Evolutionary conservation across 2,888 invertebrate genomes (phyloP).

Genomic region (Hyles lineata): DNA sequence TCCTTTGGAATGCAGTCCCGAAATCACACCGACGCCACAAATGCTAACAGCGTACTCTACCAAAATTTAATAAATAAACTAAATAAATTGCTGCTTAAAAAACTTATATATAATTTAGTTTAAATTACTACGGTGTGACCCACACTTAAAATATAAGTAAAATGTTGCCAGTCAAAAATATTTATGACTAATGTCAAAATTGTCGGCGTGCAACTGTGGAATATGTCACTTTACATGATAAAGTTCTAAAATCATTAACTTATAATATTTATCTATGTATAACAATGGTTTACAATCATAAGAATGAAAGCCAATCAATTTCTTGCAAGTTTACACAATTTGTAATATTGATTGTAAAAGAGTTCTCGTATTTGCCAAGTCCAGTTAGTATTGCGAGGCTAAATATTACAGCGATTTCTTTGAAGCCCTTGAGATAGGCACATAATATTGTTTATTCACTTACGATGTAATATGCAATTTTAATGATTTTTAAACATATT

Average conservation of each 20-base stretch:
- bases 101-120: constrained; percentile 10
- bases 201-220: neutral
- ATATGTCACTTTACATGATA: neutral
- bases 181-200: neutral
- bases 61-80: constrained; percentile 18
- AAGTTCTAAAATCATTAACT: constrained; percentile 5
- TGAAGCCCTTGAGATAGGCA: too few species aligned
- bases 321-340: neutral
- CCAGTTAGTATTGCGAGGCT: too few species aligned
- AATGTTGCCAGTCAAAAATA: constrained; percentile 14
- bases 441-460: too few species aligned
- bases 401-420: too few species aligned
- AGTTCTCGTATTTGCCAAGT: neutral
- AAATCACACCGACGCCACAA: constrained; percentile 13
- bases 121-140: constrained; percentile 18
- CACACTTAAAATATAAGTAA: constrained; percentile 10
- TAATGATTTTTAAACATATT: too few species aligned
- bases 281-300: neutral
- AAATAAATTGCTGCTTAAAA: constrained; percentile 6
- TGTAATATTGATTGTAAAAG: neutral
- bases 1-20: neutral
- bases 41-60: neutral
- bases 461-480: too few species aligned
- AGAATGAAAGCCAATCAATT: constrained; percentile 2
- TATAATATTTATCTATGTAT: constrained; percentile 6